Percentiles rank a stretch among this genome's conserved stretches.
These are phyloP conservation scores for Uloborus diversus DNA, from an alignment of 1,140 invertebrate species.

Conservation along the genomic window DNA sequence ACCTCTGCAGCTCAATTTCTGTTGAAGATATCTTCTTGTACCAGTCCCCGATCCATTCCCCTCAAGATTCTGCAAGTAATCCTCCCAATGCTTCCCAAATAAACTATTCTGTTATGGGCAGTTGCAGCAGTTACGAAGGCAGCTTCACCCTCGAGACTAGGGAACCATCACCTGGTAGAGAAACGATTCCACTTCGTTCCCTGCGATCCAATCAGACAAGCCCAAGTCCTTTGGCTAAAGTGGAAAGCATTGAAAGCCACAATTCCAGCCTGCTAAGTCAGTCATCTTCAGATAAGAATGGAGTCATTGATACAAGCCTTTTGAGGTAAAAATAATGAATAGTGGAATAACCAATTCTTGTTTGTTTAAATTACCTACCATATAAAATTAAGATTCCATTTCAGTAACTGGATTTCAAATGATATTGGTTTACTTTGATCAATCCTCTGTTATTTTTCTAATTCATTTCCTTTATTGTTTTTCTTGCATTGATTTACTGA, in stretches of 20 bases:
- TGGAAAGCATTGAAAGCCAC: constrained; percentile 32
- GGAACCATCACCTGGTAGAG: constrained; percentile 3
- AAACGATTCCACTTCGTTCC: constrained; percentile 34
- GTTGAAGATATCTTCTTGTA: constrained; percentile 56
- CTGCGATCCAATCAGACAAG: constrained; percentile 25
- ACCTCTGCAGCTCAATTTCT: constrained; percentile 47
- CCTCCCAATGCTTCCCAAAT: constrained; percentile 23
- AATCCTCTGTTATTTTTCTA: too few relatives aligned
- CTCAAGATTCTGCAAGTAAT: background rate
- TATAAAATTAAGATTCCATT: too few relatives aligned
- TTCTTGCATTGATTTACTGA: too few relatives aligned
- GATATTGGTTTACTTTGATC: too few relatives aligned
- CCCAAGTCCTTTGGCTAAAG: constrained; percentile 27
- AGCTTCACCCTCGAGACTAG: constrained; percentile 22
- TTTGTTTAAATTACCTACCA: too few relatives aligned
- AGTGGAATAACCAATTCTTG: too few relatives aligned
- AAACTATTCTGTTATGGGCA: constrained; percentile 42
- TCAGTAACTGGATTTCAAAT: too few relatives aligned
- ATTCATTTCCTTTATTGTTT: too few relatives aligned
- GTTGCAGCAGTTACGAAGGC: constrained; percentile 45
- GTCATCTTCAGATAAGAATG: constrained; percentile 24
- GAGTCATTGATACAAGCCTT: constrained; percentile 27
- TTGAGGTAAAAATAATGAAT: constrained; percentile 15
- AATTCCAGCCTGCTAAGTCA: constrained; percentile 6
- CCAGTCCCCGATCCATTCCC: constrained; percentile 27